phyloP scores from a whole-genome alignment of 2,113 vertebrate genomes.

The Sarotherodon lohbergeri region DNA sequence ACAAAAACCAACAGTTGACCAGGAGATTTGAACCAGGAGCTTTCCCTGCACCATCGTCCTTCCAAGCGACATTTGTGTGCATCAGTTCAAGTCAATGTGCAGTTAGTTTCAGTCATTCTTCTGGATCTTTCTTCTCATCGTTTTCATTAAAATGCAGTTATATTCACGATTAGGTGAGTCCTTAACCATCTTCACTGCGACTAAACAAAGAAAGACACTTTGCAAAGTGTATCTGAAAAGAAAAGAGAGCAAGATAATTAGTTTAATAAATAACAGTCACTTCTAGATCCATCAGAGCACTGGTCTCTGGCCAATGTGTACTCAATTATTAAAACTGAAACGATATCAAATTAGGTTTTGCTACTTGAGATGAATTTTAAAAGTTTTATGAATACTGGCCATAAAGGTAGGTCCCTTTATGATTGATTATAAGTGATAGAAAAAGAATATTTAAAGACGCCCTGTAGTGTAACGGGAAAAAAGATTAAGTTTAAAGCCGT shows the following conservation, averaged over 20 bases:
- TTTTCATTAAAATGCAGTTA: not conserved
- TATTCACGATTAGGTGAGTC: not conserved
- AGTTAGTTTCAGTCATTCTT: not conserved
- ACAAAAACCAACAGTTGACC: not conserved
- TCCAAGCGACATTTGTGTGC: not conserved
- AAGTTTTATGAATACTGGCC: not conserved
- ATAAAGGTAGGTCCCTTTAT: not conserved
- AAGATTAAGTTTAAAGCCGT: not conserved
- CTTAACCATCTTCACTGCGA: conserved; percentile 36
- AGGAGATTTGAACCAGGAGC: not conserved
- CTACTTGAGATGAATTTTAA: not conserved
- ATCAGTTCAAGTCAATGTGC: not conserved
- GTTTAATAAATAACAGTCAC: not conserved
- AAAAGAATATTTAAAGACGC: not conserved
- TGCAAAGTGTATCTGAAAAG: conserved; percentile 76
- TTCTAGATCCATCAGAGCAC: not conserved
- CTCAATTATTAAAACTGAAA: not conserved
- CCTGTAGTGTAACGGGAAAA: not conserved
- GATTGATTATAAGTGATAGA: not conserved
- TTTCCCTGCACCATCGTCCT: not conserved
- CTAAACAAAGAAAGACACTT: conserved; percentile 81
- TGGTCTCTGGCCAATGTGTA: not conserved
- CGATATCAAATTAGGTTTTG: not conserved
- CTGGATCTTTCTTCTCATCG: not conserved
- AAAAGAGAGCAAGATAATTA: not conserved